Evolutionary conservation across 2,113 vertebrate genomes (phyloP).

Genomic region (Notechis scutatus): DNA sequence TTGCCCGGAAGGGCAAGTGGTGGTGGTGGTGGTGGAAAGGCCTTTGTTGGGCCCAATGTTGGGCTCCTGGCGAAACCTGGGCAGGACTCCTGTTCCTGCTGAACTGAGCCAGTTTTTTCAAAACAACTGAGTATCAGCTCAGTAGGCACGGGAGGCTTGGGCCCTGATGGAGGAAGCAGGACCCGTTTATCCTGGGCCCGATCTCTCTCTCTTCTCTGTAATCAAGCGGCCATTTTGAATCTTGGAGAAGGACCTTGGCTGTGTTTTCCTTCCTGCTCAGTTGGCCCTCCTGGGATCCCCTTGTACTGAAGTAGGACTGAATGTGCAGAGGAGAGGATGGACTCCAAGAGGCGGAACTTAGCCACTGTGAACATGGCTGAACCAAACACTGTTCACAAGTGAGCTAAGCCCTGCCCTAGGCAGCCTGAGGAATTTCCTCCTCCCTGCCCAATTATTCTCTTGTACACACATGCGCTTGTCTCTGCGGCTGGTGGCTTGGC

Average conservation of each 20-base stretch:
- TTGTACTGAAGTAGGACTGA: not conserved
- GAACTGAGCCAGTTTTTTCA: slow-evolving; percentile 81
- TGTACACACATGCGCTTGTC: not conserved
- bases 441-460: not conserved
- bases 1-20: no score
- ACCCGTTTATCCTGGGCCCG: not conserved
- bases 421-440: not conserved
- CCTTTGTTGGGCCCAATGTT: not conserved
- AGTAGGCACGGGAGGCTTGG: slow-evolving; percentile 89
- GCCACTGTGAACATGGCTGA: slow-evolving; percentile 90
- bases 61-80: not conserved
- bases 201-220: not conserved
- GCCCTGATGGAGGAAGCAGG: slow-evolving; percentile 35
- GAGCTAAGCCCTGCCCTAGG: slow-evolving; percentile 84
- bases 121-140: slow-evolving; percentile 92
- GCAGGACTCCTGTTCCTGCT: slow-evolving; percentile 76
- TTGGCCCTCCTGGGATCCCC: not conserved
- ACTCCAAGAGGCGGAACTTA: slow-evolving; percentile 85
- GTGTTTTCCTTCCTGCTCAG: not conserved
- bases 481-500: not conserved
- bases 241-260: not conserved
- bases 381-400: slow-evolving; percentile 83
- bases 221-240: not conserved
- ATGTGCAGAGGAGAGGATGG: slow-evolving; percentile 1
- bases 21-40: not conserved